A percentile compares a stretch with the other conserved stretches of the same genome.
Evolutionary conservation across 2,888 invertebrate species (phyloP).

Genomic region (Epiperipatus broadwayi): DNA sequence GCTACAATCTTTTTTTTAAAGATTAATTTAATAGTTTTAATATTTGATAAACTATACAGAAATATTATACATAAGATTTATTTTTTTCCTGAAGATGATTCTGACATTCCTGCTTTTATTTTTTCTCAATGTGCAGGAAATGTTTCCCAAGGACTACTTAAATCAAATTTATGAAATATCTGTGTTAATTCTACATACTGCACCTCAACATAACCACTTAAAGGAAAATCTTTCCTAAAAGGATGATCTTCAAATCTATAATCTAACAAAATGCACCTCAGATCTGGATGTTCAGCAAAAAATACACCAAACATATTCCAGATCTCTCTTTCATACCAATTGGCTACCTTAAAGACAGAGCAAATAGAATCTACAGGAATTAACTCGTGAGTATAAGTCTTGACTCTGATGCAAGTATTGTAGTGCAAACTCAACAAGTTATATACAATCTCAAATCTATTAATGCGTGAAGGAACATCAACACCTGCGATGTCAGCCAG

Average conservation of each 20-base stretch:
- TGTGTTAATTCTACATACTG: constrained; percentile 93
- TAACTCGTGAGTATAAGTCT: constrained; percentile 94
- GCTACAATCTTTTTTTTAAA: no score
- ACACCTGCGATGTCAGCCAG: constrained; percentile 77
- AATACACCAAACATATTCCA: constrained; percentile 99
- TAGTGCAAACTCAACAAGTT: constrained; percentile 74
- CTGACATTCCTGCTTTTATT: no score
- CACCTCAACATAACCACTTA: constrained; percentile 86
- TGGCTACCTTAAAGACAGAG: constrained; percentile 66
- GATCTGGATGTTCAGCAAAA: constrained; percentile 91
- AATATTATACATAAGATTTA: no score
- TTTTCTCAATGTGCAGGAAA: no score
- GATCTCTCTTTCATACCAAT: constrained; percentile 59
- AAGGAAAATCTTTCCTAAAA: constrained; percentile 87
- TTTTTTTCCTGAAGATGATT: no score
- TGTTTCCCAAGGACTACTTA: constrained; percentile 92
- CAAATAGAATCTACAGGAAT: constrained; percentile 68
- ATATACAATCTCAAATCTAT: constrained; percentile 87
- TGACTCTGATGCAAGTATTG: constrained; percentile 80
- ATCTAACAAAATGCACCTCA: constrained; percentile 88
- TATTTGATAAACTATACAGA: no score
- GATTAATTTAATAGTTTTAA: no score
- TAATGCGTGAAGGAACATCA: constrained; percentile 70
- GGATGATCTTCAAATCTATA: constrained; percentile 99
- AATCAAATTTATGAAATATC: constrained; percentile 91